Evolutionary conservation across 2,113 vertebrate species (phyloP).

Genomic region (Campylorhamphus procurvoides): DNA sequence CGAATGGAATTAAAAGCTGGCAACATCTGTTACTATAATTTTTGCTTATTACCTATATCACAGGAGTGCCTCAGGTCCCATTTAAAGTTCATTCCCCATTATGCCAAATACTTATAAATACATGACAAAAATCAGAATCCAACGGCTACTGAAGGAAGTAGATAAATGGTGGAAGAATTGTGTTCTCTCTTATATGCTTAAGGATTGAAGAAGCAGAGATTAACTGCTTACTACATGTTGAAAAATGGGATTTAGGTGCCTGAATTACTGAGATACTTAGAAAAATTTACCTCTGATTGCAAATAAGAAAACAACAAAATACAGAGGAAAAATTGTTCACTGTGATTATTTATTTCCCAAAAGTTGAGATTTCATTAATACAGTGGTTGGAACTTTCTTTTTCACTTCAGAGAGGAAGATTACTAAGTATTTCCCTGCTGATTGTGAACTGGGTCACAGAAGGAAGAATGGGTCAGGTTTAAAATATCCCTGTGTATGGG

Average conservation of each 20-base stretch:
- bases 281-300: neutral
- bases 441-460: neutral
- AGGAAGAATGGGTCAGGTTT: neutral
- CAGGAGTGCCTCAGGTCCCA: neutral
- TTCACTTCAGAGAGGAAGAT: neutral
- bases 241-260: neutral
- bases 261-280: neutral
- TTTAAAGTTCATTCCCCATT: neutral
- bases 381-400: neutral
- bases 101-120: neutral
- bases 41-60: constrained; percentile 1
- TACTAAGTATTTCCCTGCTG: neutral
- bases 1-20: neutral
- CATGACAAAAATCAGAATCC: neutral
- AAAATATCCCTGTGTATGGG: neutral
- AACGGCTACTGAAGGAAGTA: neutral
- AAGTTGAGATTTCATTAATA: neutral
- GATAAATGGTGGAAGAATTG: neutral
- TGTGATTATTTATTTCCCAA: neutral
- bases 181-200: neutral
- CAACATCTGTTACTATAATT: neutral
- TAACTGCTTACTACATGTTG: neutral
- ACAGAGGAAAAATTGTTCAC: neutral
- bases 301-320: neutral
- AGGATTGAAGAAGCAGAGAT: neutral